These are phyloP conservation scores for Solen grandis DNA, from an alignment of 1,140 invertebrate genomes.

Conservation along the genomic window DNA sequence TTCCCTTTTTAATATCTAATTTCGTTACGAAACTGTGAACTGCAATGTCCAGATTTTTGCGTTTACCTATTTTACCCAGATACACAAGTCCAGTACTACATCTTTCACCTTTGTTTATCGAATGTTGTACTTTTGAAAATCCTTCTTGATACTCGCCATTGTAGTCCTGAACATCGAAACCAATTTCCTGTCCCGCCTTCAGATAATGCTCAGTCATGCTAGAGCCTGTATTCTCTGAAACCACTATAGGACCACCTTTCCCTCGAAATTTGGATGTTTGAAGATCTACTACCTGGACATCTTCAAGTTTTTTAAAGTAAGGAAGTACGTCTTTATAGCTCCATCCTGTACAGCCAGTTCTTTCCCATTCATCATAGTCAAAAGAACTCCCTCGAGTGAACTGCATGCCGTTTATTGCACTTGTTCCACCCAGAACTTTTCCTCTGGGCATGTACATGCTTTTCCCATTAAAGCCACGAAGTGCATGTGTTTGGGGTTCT, in stretches of 20 bases:
- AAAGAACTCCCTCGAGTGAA: slow-evolving; percentile 94
- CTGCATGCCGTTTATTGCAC: slow-evolving; percentile 96
- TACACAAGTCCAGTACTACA: not conserved
- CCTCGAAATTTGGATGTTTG: slow-evolving; percentile 6
- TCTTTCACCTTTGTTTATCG: not conserved
- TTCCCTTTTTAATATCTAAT: slow-evolving; percentile 9
- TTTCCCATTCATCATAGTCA: slow-evolving; percentile 96
- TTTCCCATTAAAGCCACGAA: slow-evolving; percentile 89
- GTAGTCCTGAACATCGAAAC: slow-evolving; percentile 77
- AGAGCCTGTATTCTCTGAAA: not conserved
- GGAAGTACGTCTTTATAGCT: slow-evolving; percentile 90
- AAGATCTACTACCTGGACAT: slow-evolving; percentile 32
- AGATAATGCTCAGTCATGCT: not conserved
- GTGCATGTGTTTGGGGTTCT: slow-evolving; percentile 90
- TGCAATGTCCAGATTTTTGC: slow-evolving; percentile 9
- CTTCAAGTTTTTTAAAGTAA: slow-evolving; percentile 92
- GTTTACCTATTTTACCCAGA: not conserved
- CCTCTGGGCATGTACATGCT: slow-evolving; percentile 58
- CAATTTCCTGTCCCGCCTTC: slow-evolving; percentile 47
- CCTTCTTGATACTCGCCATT: slow-evolving; percentile 28
- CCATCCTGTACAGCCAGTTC: slow-evolving; percentile 95
- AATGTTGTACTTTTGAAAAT: not conserved
- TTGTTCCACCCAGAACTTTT: slow-evolving; percentile 87
- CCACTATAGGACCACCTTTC: slow-evolving; percentile 6
- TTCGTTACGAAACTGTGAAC: not conserved